Evolutionary conservation across 2,888 invertebrate genomes (phyloP).

Genomic region (Dorcus parallelipipedus): DNA sequence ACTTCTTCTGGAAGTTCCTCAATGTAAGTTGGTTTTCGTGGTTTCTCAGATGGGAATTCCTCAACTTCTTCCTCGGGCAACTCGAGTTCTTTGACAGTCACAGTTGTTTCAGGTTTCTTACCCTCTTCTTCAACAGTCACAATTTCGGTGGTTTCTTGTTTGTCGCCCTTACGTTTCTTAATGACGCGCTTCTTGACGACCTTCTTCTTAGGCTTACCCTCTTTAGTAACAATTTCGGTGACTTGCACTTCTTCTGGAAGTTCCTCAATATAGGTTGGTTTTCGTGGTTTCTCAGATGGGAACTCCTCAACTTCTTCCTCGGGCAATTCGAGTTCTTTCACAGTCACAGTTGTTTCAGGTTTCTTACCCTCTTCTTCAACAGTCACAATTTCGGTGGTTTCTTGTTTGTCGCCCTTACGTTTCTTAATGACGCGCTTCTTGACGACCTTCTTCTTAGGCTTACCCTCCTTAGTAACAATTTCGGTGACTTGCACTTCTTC

Average conservation of each 20-base stretch:
- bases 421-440: slow-evolving; percentile 49
- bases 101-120: slow-evolving; percentile 35
- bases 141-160: slow-evolving; percentile 38
- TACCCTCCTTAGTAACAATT: slow-evolving; percentile 29
- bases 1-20: slow-evolving; percentile 36
- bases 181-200: slow-evolving; percentile 39
- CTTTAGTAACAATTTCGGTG: slow-evolving; percentile 28
- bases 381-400: slow-evolving; percentile 50
- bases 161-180: slow-evolving; percentile 37
- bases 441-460: slow-evolving; percentile 35
- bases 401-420: slow-evolving; percentile 44
- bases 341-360: slow-evolving; percentile 42
- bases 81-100: slow-evolving; percentile 32
- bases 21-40: slow-evolving; percentile 19
- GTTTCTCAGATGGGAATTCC: not conserved
- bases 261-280: slow-evolving; percentile 25
- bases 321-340: slow-evolving; percentile 28
- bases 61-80: slow-evolving; percentile 33
- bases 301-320: slow-evolving; percentile 11
- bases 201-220: slow-evolving; percentile 32
- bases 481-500: slow-evolving; percentile 34
- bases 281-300: slow-evolving; percentile 3
- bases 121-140: slow-evolving; percentile 33
- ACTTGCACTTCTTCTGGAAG: slow-evolving; percentile 34
- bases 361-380: slow-evolving; percentile 47